Percentiles rank a stretch among this genome's conserved stretches.
phyloP scores from a whole-genome alignment of 2,113 vertebrate genomes.

The Myocastor coypus region DNA sequence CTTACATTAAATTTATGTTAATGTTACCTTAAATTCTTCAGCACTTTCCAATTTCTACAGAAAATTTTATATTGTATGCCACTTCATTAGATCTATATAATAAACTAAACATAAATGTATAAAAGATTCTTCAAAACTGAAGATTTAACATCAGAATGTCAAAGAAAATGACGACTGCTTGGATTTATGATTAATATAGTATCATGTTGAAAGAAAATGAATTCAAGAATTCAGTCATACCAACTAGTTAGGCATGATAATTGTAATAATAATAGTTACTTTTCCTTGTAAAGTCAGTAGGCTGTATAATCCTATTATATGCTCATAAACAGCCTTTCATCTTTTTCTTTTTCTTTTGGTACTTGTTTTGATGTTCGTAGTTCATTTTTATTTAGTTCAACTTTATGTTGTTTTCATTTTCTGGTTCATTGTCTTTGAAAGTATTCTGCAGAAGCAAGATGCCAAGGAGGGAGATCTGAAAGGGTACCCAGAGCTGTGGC shows the following conservation, averaged over 20 bases:
- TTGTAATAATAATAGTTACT: background rate
- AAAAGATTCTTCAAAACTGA: constrained; percentile 19
- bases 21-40: constrained; percentile 27
- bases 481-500: background rate
- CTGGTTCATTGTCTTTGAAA: constrained; percentile 34
- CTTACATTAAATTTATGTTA: background rate
- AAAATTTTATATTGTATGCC: background rate
- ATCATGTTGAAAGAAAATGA: background rate
- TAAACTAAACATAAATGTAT: constrained; percentile 3
- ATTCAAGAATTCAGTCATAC: constrained; percentile 11
- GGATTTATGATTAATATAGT: background rate
- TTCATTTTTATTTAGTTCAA: constrained; percentile 13
- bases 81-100: background rate
- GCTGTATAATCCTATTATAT: background rate
- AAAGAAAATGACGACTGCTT: constrained; percentile 21
- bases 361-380: background rate
- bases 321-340: background rate
- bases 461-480: background rate
- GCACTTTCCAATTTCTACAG: background rate
- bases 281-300: background rate
- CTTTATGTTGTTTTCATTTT: constrained; percentile 44
- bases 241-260: background rate
- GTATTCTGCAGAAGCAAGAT: background rate
- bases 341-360: too few relatives aligned
- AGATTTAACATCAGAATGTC: background rate